phyloP scores from a whole-genome alignment of 2,797 vertebrate genomes.

The Oryzias dopingdopingensis region DNA sequence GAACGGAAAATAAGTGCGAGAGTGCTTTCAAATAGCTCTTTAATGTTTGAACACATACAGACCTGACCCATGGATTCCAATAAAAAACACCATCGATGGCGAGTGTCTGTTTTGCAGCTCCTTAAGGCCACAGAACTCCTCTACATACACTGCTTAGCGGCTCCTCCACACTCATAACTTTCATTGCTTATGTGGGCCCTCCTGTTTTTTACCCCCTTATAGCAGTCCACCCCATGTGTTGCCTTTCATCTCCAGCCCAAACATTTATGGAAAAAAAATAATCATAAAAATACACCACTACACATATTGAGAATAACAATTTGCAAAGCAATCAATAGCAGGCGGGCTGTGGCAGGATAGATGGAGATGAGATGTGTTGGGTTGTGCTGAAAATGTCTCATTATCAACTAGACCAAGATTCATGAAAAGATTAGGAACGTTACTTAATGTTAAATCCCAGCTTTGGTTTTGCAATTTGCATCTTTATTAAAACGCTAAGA shows the following conservation, averaged over 20 bases:
- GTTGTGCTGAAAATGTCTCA: conserved; percentile 69
- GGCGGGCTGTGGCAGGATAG: conserved; percentile 55
- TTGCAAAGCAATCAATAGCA: conserved; percentile 77
- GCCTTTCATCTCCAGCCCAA: conserved; percentile 78
- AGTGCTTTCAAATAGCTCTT: conserved; percentile 8
- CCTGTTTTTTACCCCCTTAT: conserved; percentile 61
- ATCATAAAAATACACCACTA: conserved; percentile 59
- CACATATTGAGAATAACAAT: conserved; percentile 74
- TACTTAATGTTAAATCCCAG: conserved; percentile 61
- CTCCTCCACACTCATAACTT: conserved; percentile 44
- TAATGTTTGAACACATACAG: conserved; percentile 12
- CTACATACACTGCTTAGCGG: conserved; percentile 16
- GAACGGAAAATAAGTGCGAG: conserved; percentile 1
- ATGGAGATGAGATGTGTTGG: conserved; percentile 59
- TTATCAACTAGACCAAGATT: conserved; percentile 67
- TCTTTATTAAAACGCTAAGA: conserved; percentile 59
- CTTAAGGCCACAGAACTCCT: conserved; percentile 34
- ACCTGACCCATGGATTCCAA: conserved; percentile 11
- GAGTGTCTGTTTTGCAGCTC: conserved; percentile 23
- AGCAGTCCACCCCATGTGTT: conserved; percentile 57
- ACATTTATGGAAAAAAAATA: conserved; percentile 73
- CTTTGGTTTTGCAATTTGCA: conserved; percentile 59
- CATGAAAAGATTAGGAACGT: conserved; percentile 69
- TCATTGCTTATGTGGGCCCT: conserved; percentile 61
- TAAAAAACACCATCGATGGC: conserved; percentile 18